A percentile compares a stretch with the other conserved stretches of the same genome.
Conservation (phyloP, 2,888 invertebrate species). For the Drosophila kuntzei region DNA sequence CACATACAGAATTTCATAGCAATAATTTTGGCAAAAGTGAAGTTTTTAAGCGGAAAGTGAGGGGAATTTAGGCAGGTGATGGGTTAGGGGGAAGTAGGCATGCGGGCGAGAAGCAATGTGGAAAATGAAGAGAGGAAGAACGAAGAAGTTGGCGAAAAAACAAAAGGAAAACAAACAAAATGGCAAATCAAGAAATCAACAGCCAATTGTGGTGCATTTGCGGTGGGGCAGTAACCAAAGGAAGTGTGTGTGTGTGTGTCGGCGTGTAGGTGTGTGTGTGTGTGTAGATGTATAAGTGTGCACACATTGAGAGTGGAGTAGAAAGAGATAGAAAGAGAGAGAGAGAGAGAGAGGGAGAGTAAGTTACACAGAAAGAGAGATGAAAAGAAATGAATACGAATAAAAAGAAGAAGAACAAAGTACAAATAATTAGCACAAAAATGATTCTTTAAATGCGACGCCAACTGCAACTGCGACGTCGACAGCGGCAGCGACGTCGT, state of each 20-base stretch:
- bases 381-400: constrained; percentile 32
- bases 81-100: constrained; percentile 13
- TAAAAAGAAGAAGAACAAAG: constrained; percentile 45
- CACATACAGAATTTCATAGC: constrained; percentile 44
- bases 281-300: constrained; percentile 15
- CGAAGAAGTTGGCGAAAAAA: constrained; percentile 25
- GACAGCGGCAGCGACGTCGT: constrained; percentile 31
- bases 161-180: constrained; percentile 34
- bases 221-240: constrained; percentile 28
- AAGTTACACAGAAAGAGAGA: constrained; percentile 31
- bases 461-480: constrained; percentile 17
- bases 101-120: constrained; percentile 32
- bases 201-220: constrained; percentile 68
- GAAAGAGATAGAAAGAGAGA: constrained; percentile 18
- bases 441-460: constrained; percentile 39
- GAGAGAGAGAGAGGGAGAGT: constrained; percentile 22
- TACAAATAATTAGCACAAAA: constrained; percentile 66
- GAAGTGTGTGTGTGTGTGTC: constrained; percentile 35
- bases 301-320: constrained; percentile 16
- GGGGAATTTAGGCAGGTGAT: not conserved
- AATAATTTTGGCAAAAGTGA: constrained; percentile 33
- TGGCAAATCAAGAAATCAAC: constrained; percentile 67
- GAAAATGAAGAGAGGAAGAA: constrained; percentile 5
- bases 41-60: constrained; percentile 10
- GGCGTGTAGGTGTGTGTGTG: constrained; percentile 24